phyloP scores from a whole-genome alignment of 2,888 invertebrate genomes.

The Nomada fabriciana region DNA sequence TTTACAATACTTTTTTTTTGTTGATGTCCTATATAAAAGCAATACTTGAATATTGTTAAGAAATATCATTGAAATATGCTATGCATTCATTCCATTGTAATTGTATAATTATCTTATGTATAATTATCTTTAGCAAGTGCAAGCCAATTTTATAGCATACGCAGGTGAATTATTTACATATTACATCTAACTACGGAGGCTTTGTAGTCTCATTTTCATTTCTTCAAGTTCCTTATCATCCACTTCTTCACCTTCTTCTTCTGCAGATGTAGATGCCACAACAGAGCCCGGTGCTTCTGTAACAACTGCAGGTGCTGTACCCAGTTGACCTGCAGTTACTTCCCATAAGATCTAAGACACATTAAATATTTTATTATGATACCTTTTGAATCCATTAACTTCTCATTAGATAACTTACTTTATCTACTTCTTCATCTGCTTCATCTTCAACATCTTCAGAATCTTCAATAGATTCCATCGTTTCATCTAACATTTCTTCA shows the following conservation, averaged over 20 bases:
- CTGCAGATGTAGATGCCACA: conserved; percentile 86
- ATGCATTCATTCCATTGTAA: conserved; percentile 28
- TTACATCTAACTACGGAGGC: conserved; percentile 91
- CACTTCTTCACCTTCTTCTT: conserved; percentile 87
- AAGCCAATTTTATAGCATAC: conserved; percentile 30
- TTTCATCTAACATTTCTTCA: conserved; percentile 99
- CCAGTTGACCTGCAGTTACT: conserved; percentile 95
- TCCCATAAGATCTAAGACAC: conserved; percentile 91
- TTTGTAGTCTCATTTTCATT: conserved; percentile 95
- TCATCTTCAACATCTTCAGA: conserved; percentile 98
- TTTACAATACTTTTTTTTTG: conserved; percentile 29
- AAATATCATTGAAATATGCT: conserved; percentile 31
- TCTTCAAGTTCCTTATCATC: conserved; percentile 94
- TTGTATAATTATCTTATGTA: conserved; percentile 31
- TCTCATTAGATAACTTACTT: conserved; percentile 85
- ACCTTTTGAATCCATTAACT: neutral
- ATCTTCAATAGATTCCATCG: conserved; percentile 96
- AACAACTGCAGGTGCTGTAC: conserved; percentile 94
- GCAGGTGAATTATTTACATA: conserved; percentile 50
- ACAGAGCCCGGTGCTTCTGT: conserved; percentile 87
- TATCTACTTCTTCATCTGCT: conserved; percentile 96
- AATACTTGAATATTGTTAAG: conserved; percentile 9
- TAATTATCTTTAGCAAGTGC: conserved; percentile 9
- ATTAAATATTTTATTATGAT: neutral
- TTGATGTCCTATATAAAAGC: conserved; percentile 38